Base-by-base conservation (phyloP, 2,888 invertebrate genomes). In the Crocallis elinguaria region DNA sequence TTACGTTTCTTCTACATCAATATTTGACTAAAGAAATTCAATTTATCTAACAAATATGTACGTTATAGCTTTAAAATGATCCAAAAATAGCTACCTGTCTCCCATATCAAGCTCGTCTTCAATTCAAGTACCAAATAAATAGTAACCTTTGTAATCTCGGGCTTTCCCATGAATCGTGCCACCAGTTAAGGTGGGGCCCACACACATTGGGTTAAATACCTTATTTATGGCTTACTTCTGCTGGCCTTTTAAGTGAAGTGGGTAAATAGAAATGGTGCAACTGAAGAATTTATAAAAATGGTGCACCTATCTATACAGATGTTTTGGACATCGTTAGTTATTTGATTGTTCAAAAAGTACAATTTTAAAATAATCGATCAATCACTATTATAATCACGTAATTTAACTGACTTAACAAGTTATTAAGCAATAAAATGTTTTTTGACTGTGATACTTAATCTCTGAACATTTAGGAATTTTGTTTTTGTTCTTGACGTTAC, bases 151-250 rank as follows among this genome's bases (percentile, higher is more conserved):
- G 81, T 84, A 77, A 75, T 77, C 69, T 62, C 57, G 66, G 69
- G 73, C 73, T 75, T 83, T 84, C 81, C 77, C 83, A 86, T 82
- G 80, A 73, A 72, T 73, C 76, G 72, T 72, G 74, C 79, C 77
- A 66, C 79, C 71, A 75, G 77, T 79, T 82, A 82, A 78, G 82
- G 80, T 68, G 60, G 62, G 66, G 85, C 84, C 87, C 88, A 88
- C 88, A 88, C 88, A 86, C 84, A 84, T 82, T 81, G 82, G 79
- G 81, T 86, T 86, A 86, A 87, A 87, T 82, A 85, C 83, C 79
- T 81, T 88, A 88, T 87, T 88, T 87, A 88, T 88, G 77, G 82
- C 80, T 72, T 73, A 79, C 83, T 81, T 79, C 75, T 67, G 62
- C 69, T 86, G 84, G 87, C 86, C 87, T 87, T 84, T 85, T 73